Evolutionary conservation across 2,888 invertebrate species (phyloP).

Genomic region (Allacma fusca): DNA sequence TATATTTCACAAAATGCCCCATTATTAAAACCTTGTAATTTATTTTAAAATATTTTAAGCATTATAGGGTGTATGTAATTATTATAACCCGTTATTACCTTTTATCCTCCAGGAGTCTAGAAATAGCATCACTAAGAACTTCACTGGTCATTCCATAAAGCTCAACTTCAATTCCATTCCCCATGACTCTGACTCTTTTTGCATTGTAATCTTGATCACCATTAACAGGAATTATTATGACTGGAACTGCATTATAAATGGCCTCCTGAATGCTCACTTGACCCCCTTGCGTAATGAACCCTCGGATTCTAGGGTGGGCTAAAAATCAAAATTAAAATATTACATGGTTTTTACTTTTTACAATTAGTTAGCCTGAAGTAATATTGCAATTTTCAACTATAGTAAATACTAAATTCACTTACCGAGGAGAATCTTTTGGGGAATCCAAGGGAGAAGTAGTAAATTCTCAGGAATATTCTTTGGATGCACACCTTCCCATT

Average conservation of each 20-base stretch:
- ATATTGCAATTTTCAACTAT: neutral
- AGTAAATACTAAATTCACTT: neutral
- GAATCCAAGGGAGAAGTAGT: neutral
- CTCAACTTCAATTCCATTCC: constrained; percentile 40
- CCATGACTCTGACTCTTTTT: constrained; percentile 4
- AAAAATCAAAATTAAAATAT: neutral
- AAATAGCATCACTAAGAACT: neutral
- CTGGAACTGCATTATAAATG: neutral
- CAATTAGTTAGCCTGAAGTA: too few species aligned
- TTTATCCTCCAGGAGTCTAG: too few species aligned
- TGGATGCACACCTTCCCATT: neutral
- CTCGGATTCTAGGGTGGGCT: constrained; percentile 9
- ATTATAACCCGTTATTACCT: too few species aligned
- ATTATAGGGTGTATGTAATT: too few species aligned
- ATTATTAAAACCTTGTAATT: too few species aligned
- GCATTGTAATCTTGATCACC: constrained; percentile 41
- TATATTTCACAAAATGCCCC: too few species aligned
- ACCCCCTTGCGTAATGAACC: neutral
- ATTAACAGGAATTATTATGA: neutral
- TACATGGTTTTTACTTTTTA: neutral
- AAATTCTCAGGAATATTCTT: neutral
- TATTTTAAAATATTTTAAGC: too few species aligned
- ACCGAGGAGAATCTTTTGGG: neutral
- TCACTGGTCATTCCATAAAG: constrained; percentile 17
- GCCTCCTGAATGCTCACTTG: neutral